Evolutionary conservation across 2,888 invertebrate genomes (phyloP).

Genomic region (Criorhina ranunculi): DNA sequence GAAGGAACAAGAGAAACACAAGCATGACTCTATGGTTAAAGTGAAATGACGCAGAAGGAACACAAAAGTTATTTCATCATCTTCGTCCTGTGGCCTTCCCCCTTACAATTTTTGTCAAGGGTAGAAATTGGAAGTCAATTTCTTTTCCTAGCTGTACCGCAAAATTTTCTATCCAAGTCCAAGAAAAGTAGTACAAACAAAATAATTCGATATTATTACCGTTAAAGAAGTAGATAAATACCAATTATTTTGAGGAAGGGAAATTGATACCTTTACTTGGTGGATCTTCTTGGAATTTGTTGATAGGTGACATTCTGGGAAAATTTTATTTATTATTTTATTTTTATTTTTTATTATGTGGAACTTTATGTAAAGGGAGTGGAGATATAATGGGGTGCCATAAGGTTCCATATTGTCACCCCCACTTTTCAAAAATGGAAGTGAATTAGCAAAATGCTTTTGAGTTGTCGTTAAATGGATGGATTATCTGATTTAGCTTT

Average conservation of each 20-base stretch:
- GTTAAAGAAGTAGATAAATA: constrained; percentile 69
- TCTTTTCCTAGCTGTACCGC: constrained; percentile 1
- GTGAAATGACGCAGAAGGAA: constrained; percentile 73
- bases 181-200: constrained; percentile 42
- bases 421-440: background rate
- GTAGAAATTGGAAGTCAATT: constrained; percentile 56
- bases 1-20: constrained; percentile 9
- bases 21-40: constrained; percentile 49
- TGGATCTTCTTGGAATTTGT: background rate
- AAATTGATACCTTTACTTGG: background rate
- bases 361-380: background rate
- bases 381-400: background rate
- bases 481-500: no score
- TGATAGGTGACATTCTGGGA: background rate
- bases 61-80: constrained; percentile 63
- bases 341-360: background rate
- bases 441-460: no score
- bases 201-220: constrained; percentile 76
- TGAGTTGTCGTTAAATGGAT: no score
- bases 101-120: background rate
- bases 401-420: background rate
- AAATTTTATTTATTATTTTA: background rate
- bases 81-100: background rate
- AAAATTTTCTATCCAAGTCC: constrained; percentile 24
- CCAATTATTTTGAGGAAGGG: constrained; percentile 42